Conservation (phyloP, 2,888 invertebrate species). For the Hyppa rectilinea region DNA sequence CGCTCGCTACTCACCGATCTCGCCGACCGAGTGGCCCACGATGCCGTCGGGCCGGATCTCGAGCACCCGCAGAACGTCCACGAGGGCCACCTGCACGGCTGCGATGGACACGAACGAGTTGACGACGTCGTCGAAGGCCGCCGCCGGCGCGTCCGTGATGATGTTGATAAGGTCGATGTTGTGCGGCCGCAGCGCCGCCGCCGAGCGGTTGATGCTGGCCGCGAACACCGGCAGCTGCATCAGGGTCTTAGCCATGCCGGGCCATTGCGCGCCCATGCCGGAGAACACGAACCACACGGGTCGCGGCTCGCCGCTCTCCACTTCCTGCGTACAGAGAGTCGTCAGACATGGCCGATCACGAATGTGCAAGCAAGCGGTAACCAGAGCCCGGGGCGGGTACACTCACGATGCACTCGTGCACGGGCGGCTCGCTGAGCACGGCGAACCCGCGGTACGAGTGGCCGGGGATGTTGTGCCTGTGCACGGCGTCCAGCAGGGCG, state of each 20-base stretch:
- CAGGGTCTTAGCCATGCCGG: constrained; percentile 97
- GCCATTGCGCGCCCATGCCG: constrained; percentile 99
- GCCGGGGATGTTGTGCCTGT: constrained; percentile 92
- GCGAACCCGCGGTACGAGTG: constrained; percentile 96
- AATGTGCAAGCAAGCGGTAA: background rate
- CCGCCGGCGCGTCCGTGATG: constrained; percentile 94
- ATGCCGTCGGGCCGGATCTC: constrained; percentile 98
- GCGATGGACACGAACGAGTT: constrained; percentile 98
- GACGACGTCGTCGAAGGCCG: constrained; percentile 95
- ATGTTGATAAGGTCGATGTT: constrained; percentile 96
- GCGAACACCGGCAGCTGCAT: constrained; percentile 96
- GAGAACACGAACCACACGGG: constrained; percentile 99
- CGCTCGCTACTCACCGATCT: constrained; percentile 90
- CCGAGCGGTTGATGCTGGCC: constrained; percentile 94
- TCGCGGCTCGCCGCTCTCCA: constrained; percentile 89
- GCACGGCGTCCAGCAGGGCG: constrained; percentile 94
- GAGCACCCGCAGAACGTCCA: constrained; percentile 94
- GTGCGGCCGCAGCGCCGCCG: constrained; percentile 94
- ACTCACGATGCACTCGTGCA: constrained; percentile 72
- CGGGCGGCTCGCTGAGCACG: constrained; percentile 87
- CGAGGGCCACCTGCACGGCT: constrained; percentile 98
- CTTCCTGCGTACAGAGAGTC: constrained; percentile 69
- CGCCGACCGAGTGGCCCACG: constrained; percentile 98
- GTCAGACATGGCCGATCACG: background rate
- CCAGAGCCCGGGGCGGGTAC: background rate